A percentile compares a stretch with the other conserved stretches of the same genome.
Conservation (phyloP, 2,113 vertebrate species). For the Dissostichus mawsoni region DNA sequence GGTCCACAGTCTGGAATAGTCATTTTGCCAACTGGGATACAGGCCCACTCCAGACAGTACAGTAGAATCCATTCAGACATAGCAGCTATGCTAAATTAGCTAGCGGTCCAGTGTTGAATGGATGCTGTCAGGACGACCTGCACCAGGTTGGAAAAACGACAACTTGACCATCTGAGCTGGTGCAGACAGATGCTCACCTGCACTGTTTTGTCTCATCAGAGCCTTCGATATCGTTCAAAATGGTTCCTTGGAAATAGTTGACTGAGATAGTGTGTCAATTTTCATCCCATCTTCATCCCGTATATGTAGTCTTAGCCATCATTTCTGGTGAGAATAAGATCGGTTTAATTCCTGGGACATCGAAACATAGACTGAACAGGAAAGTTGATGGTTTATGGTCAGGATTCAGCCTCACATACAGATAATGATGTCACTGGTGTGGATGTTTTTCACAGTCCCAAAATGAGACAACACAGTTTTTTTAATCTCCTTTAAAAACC, state of each 20-base stretch:
- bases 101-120: slow-evolving; percentile 15
- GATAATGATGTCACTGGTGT: too few relatives aligned
- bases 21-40: slow-evolving; percentile 74
- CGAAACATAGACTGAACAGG: too few relatives aligned
- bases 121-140: slow-evolving; percentile 34
- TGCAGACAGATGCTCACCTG: slow-evolving; percentile 40
- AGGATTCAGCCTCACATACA: too few relatives aligned
- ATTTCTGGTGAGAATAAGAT: too few relatives aligned
- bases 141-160: slow-evolving; percentile 4
- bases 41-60: slow-evolving; percentile 64
- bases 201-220: slow-evolving; percentile 15
- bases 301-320: neutral
- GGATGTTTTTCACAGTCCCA: too few relatives aligned
- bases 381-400: too few relatives aligned
- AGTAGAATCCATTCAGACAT: slow-evolving; percentile 72
- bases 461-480: too few relatives aligned
- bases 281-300: neutral
- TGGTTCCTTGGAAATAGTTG: neutral
- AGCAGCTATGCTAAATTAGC: slow-evolving; percentile 11
- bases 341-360: too few relatives aligned
- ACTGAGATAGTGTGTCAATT: neutral
- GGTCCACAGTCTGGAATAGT: slow-evolving; percentile 73
- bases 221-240: neutral
- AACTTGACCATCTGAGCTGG: slow-evolving; percentile 27
- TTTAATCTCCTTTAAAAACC: too few relatives aligned